Evolutionary conservation across 2,888 invertebrate species (phyloP).

Genomic region (Stegana nigrithorax): DNA sequence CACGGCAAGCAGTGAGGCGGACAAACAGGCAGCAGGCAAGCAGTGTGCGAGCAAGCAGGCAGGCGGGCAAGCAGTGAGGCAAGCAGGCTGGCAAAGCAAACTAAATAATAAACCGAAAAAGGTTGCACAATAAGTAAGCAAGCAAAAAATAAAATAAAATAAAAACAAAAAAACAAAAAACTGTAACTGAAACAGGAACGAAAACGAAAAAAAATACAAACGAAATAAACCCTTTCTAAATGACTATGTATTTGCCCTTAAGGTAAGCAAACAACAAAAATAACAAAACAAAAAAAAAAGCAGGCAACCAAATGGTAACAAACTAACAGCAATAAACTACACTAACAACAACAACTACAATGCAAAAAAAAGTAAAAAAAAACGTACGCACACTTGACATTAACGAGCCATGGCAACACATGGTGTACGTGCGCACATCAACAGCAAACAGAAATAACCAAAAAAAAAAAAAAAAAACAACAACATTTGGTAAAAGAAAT

Average conservation of each 20-base stretch:
- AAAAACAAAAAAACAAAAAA: too few species aligned
- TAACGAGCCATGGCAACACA: too few species aligned
- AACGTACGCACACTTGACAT: too few species aligned
- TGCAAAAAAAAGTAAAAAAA: neutral
- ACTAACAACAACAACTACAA: neutral
- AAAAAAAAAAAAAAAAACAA: neutral
- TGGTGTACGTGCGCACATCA: too few species aligned
- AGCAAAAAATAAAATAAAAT: neutral
- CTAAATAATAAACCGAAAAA: too few species aligned
- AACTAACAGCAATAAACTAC: neutral
- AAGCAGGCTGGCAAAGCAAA: too few species aligned
- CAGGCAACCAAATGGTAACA: neutral
- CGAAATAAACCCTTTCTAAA: neutral
- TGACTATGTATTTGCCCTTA: neutral
- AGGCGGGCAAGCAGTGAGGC: too few species aligned
- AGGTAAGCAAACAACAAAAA: neutral
- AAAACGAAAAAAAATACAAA: neutral
- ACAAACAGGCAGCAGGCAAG: too few species aligned
- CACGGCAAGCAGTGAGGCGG: too few species aligned
- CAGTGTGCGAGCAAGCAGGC: too few species aligned
- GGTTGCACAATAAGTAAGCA: neutral
- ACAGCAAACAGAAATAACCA: neutral
- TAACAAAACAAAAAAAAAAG: neutral
- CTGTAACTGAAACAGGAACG: too few species aligned
- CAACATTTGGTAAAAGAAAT: too few species aligned